These are phyloP conservation scores for Teleopsis dalmanni DNA, from an alignment of 1,140 invertebrate genomes.

Conservation along the genomic window DNA sequence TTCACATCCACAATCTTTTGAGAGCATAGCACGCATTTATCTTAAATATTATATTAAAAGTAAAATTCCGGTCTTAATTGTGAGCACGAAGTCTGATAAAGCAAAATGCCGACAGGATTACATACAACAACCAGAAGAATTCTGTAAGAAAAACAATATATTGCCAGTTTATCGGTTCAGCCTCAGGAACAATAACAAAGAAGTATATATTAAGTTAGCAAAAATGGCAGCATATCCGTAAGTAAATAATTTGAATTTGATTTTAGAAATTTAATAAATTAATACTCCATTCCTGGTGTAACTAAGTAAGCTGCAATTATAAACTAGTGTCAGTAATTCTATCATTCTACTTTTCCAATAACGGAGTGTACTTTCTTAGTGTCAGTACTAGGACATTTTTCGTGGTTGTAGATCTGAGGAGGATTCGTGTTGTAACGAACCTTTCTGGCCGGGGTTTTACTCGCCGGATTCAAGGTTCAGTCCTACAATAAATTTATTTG, in stretches of 20 bases:
- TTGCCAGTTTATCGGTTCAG: constrained; percentile 85
- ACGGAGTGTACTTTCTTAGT: too few relatives aligned
- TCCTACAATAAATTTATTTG: too few relatives aligned
- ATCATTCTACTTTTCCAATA: too few relatives aligned
- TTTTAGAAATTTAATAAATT: too few relatives aligned
- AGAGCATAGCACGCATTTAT: constrained; percentile 92
- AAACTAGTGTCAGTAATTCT: too few relatives aligned
- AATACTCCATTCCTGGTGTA: too few relatives aligned
- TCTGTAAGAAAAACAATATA: constrained; percentile 90
- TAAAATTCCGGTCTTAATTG: constrained; percentile 90
- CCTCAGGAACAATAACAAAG: constrained; percentile 67
- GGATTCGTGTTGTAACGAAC: too few relatives aligned
- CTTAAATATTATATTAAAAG: constrained; percentile 94
- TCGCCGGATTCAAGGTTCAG: too few relatives aligned
- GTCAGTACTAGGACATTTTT: too few relatives aligned
- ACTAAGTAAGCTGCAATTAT: too few relatives aligned
- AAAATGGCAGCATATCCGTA: constrained; percentile 99
- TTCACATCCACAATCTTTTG: constrained; percentile 87
- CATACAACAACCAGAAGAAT: constrained; percentile 80
- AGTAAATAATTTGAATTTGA: constrained; percentile 55
- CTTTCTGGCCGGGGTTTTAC: too few relatives aligned
- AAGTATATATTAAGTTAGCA: constrained; percentile 89
- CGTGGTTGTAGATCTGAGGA: too few relatives aligned
- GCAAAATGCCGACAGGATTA: constrained; percentile 83
- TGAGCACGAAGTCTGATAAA: constrained; percentile 84